Percentiles rank a stretch among this genome's conserved stretches.
phyloP scores from a whole-genome alignment of 2,888 invertebrate species.

The Cephus spinipes region DNA sequence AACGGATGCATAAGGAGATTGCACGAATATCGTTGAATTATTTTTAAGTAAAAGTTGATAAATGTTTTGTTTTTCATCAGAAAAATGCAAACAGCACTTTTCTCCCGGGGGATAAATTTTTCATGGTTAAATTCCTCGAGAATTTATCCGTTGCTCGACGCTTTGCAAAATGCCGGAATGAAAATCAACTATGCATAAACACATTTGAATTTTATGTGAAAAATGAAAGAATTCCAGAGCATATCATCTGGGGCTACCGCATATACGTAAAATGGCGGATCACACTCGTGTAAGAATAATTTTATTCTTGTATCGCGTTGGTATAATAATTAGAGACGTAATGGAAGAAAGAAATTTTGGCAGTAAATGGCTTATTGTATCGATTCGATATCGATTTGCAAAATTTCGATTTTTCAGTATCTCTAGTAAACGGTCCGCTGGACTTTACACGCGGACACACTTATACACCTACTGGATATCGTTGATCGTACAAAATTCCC shows the following conservation, averaged over 20 bases:
- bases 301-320: not conserved
- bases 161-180: not conserved
- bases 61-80: conserved; percentile 1
- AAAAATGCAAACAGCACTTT: not conserved
- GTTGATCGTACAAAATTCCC: not conserved
- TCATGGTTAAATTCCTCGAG: not conserved
- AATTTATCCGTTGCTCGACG: conserved; percentile 1
- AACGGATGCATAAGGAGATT: not conserved
- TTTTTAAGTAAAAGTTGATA: not conserved
- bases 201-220: not conserved
- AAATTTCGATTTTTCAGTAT: not conserved
- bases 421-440: not conserved
- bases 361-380: not conserved
- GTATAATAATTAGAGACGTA: not conserved
- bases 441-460: not conserved
- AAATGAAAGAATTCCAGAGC: not conserved
- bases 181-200: conserved; percentile 10
- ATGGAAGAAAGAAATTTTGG: not conserved
- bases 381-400: not conserved
- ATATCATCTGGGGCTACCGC: not conserved
- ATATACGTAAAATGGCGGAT: not conserved
- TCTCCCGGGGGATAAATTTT: not conserved
- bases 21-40: not conserved
- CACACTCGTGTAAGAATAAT: not conserved
- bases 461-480: not conserved